phyloP scores from a whole-genome alignment of 2,797 vertebrate species.

The Bucorvus abyssinicus region DNA sequence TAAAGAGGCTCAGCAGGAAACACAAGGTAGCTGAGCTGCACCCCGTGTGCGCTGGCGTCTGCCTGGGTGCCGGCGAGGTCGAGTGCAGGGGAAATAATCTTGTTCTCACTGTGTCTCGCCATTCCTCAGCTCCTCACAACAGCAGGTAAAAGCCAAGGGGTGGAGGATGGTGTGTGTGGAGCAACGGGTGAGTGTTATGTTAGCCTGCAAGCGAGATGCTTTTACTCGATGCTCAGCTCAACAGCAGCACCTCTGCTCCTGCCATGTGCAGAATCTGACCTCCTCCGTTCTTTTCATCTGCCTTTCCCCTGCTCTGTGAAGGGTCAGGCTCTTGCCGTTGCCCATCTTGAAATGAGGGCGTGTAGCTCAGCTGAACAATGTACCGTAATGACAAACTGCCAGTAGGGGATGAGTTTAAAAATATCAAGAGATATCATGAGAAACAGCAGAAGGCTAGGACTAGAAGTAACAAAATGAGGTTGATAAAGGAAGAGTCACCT shows the following conservation, averaged over 20 bases:
- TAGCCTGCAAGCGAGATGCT: background rate
- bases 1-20: background rate
- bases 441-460: background rate
- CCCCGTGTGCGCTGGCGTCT: accelerated
- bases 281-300: background rate
- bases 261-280: background rate
- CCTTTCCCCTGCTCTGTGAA: background rate
- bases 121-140: background rate
- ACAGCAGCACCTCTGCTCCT: background rate
- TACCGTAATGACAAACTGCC: background rate
- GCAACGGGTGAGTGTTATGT: background rate
- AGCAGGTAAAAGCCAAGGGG: background rate
- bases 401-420: background rate
- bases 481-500: conserved; percentile 30
- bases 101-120: background rate
- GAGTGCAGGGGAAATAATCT: background rate
- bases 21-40: background rate
- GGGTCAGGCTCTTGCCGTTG: background rate
- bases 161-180: background rate
- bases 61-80: background rate
- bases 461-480: background rate
- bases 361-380: background rate
- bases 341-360: background rate
- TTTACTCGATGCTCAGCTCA: background rate
- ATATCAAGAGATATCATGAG: background rate